Percentiles rank a stretch among this genome's conserved stretches.
phyloP scores from a whole-genome alignment of 2,113 vertebrate species.

The Corydoras sp. region DNA sequence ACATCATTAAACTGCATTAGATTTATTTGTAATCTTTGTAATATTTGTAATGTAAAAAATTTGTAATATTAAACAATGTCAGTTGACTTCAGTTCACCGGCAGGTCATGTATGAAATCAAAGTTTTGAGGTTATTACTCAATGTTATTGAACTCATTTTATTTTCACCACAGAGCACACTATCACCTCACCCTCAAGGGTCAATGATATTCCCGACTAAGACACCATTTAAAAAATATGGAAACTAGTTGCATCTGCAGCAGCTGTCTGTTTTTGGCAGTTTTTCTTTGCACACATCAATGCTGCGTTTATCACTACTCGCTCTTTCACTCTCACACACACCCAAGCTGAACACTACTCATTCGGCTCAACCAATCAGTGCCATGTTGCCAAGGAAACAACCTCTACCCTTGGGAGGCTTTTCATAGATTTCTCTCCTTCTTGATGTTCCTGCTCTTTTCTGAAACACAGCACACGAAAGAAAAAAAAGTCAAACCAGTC shows the following conservation, averaged over 20 bases:
- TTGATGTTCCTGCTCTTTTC: slow-evolving; percentile 48
- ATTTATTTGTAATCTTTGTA: too few relatives aligned
- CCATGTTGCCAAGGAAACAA: slow-evolving; percentile 73
- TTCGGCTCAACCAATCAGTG: slow-evolving; percentile 56
- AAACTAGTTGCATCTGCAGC: slow-evolving; percentile 33
- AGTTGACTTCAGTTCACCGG: too few relatives aligned
- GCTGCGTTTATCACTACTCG: slow-evolving; percentile 60
- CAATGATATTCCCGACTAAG: slow-evolving; percentile 22
- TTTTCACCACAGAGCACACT: slow-evolving; percentile 2
- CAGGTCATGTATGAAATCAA: not conserved
- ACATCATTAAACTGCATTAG: too few relatives aligned
- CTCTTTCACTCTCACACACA: slow-evolving; percentile 12
- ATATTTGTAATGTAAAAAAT: too few relatives aligned
- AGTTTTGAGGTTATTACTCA: not conserved
- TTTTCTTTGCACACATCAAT: slow-evolving; percentile 41
- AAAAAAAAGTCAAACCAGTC: slow-evolving; percentile 17
- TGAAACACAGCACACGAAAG: slow-evolving; percentile 46
- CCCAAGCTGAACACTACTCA: slow-evolving; percentile 54
- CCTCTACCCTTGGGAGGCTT: slow-evolving; percentile 71
- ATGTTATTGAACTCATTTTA: not conserved
- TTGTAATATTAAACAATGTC: too few relatives aligned
- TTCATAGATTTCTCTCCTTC: slow-evolving; percentile 54
- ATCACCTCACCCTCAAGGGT: slow-evolving; percentile 27
- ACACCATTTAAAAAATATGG: not conserved
- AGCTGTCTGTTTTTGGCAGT: slow-evolving; percentile 28